phyloP scores from a whole-genome alignment of 2,113 vertebrate species.

The Glaucomys volans region DNA sequence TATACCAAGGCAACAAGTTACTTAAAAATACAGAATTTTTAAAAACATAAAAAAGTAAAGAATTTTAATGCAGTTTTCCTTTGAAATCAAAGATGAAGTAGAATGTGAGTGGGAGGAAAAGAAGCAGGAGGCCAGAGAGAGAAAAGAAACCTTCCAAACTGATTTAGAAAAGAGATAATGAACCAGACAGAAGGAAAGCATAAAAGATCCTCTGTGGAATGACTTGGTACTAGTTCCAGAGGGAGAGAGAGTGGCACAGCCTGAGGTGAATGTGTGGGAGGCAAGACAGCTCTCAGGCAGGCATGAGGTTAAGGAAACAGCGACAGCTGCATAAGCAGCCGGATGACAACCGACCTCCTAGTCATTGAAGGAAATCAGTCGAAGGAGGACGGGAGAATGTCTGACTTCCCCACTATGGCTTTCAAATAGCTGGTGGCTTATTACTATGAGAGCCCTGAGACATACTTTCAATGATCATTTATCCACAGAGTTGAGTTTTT shows the following conservation, averaged over 20 bases:
- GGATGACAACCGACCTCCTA: slow-evolving; percentile 46
- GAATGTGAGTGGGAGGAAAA: slow-evolving; percentile 16
- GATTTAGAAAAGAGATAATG: slow-evolving; percentile 55
- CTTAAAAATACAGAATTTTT: not conserved
- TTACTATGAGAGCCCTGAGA: slow-evolving; percentile 74
- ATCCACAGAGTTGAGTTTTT: slow-evolving; percentile 70
- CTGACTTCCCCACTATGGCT: slow-evolving; percentile 58
- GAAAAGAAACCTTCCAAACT: slow-evolving; percentile 40
- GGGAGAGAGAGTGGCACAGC: not conserved
- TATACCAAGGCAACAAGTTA: not conserved
- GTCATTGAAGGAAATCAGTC: slow-evolving; percentile 66
- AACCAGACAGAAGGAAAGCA: not conserved
- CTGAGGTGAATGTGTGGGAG: not conserved
- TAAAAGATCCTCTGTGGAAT: not conserved
- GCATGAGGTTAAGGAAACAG: slow-evolving; percentile 59
- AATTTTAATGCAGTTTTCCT: not conserved
- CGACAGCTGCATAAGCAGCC: slow-evolving; percentile 10
- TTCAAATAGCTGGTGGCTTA: slow-evolving; percentile 71
- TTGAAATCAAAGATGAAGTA: slow-evolving; percentile 6
- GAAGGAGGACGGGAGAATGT: slow-evolving; percentile 31
- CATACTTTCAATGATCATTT: slow-evolving; percentile 70
- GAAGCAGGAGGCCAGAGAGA: not conserved
- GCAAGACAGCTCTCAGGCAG: not conserved
- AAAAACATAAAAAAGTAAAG: not conserved
- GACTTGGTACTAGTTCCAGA: not conserved